These are phyloP conservation scores for Platichthys flesus DNA, from an alignment of 2,113 vertebrate genomes.

Conservation along the genomic window DNA sequence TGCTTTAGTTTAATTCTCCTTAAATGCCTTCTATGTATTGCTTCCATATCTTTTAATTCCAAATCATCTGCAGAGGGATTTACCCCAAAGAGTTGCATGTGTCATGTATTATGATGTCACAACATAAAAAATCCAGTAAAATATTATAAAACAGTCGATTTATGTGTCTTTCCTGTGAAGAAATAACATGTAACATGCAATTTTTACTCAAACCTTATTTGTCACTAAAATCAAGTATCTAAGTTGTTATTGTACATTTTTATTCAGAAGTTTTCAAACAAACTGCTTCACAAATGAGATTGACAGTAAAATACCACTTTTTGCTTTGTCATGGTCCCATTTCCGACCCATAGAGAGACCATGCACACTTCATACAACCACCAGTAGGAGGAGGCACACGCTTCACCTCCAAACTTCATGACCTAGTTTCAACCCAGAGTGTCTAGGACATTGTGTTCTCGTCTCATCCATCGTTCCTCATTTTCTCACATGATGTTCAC, in stretches of 20 bases:
- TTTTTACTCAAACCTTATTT: too few species aligned
- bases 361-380: slow-evolving; percentile 43
- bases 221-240: too few species aligned
- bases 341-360: too few species aligned
- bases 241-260: neutral
- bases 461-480: slow-evolving; percentile 56
- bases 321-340: neutral
- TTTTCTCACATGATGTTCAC: slow-evolving; percentile 70
- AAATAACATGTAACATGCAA: neutral
- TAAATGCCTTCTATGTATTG: neutral
- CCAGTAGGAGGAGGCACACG: slow-evolving; percentile 78
- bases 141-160: neutral
- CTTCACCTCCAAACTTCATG: slow-evolving; percentile 64
- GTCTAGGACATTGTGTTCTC: slow-evolving; percentile 84
- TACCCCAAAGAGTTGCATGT: too few species aligned
- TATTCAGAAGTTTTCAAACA: neutral
- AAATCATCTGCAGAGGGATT: neutral
- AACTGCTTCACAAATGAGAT: neutral
- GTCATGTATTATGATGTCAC: neutral
- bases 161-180: neutral
- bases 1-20: too few species aligned
- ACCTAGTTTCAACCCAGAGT: slow-evolving; percentile 73
- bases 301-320: neutral
- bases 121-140: neutral
- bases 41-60: neutral